Evolutionary conservation across 2,113 vertebrate genomes (phyloP).

Genomic region (Eulacestoma nigropectus): DNA sequence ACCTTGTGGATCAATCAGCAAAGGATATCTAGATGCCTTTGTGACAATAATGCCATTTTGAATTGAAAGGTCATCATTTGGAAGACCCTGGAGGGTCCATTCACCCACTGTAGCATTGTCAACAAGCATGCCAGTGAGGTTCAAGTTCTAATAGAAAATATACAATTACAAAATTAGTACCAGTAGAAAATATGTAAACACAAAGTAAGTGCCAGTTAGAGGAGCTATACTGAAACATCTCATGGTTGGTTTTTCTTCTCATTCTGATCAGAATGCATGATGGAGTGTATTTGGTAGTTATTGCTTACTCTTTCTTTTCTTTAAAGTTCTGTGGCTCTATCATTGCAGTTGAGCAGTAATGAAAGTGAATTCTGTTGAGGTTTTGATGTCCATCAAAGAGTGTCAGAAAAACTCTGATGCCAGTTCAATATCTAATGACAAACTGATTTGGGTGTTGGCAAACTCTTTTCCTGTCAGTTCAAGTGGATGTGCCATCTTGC

Average conservation of each 20-base stretch:
- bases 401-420: background rate
- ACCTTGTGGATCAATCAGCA: slow-evolving; percentile 85
- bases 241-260: background rate
- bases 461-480: background rate
- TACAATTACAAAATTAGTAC: background rate
- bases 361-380: background rate
- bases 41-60: slow-evolving; percentile 87
- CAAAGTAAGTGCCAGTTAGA: background rate
- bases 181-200: background rate
- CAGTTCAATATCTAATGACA: background rate
- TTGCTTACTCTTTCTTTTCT: background rate
- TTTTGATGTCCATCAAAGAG: background rate
- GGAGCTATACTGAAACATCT: background rate
- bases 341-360: background rate
- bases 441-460: background rate
- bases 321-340: background rate
- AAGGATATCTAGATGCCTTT: slow-evolving; percentile 79
- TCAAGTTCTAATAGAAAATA: slow-evolving; percentile 72
- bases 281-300: background rate
- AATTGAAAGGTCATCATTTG: slow-evolving; percentile 82
- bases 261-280: background rate
- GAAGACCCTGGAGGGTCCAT: slow-evolving; percentile 84
- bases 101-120: slow-evolving; percentile 79
- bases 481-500: background rate
- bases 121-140: slow-evolving; percentile 78